Base-by-base conservation (phyloP, 2,113 vertebrate species). In the Rana temporaria region DNA sequence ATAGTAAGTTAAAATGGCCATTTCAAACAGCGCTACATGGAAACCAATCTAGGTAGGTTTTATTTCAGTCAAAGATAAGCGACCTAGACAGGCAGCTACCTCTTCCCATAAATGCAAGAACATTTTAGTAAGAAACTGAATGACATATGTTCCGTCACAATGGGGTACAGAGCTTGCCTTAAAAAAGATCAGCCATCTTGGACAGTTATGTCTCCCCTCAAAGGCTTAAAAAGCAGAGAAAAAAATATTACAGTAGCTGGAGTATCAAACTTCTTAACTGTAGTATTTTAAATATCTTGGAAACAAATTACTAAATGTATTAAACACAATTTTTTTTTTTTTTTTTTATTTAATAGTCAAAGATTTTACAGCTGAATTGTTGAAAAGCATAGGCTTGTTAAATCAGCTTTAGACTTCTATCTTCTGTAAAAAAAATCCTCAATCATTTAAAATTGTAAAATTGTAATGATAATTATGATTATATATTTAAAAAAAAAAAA, bases 1-100 rank as follows among this genome's bases (percentile, higher is more conserved):
- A 90, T 87, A 91, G 85, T 90, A 90, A 90, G 87, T 87, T 84
- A 86, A 79, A 92, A 93, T 94, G 95, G 95, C 95, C 96, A 89
- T 91, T 94, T 96, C 95, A 95, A 94, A 95, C 96, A 95, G 92
- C 94, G 94, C 96, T 96, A 96, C 92, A 90, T 94, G 94, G 95
- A 92, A 93, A 92, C 91, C 90, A 90, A 93, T 90, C 86, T 93
- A 92, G 89, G 91, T 85, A 90, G 85, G 81, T 64, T 78, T 82
- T 85, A 87, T 84, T 88, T 90, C 88, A 59, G 91, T 91, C 90
- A 90, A 93, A 94, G 92, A 92, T 90, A 91, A 80, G 87, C 88
- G 89, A 86, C 87, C 90, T 90, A 89, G 88, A 88, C 87, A 88
- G 91, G 90, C 87, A 89, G 92, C 94, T 88, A 34, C 91, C 84